Evolutionary conservation across 2,113 vertebrate species (phyloP), one percentile per base, ranked within the genome.

Genomic region (Corythornis vintsioides): DNA sequence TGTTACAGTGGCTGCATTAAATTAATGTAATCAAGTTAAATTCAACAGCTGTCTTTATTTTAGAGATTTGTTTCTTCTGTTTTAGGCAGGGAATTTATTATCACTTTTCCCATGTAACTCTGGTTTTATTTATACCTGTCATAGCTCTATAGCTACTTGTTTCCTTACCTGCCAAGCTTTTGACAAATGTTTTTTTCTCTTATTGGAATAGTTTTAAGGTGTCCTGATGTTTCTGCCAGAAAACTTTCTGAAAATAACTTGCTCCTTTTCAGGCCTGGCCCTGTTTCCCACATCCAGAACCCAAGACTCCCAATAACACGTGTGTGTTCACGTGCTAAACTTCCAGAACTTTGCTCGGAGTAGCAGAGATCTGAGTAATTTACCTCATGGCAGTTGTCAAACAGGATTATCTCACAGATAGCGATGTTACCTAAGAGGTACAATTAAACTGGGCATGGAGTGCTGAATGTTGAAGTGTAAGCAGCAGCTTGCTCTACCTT

Each of bases 301-400:
- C 7, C 25, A 29, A 81, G 38, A 13, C 15, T 74, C 0, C 0
- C 31, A 7, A 15, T 60, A 42, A 15, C n/a, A 12, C 1, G 0
- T 38, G 15, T 87, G 12, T 16, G 26, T 50, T 45, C 31, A 76
- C 45, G 24, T 59, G 59, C 55, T 76, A 10, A 33, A 43, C 59
- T 56, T 71, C 15, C 8, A 35, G 80, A 86, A 81, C 92, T 95
- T 95, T 94, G 80, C 57, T 96, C 92, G 35, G 48, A 77, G 45
- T 35, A 78, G 71, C 63, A 65, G 74, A 65, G 53, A 45, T 11
- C 59, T 8, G 10, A 69, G 59, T 73, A 45, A 75, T 31, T 84
- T 92, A 88, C 84, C 77, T 94, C 45, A 45, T 56, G 53, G 40
- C 63, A 15, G 7, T 92, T 66, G n/a, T 69, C 55, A 84, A 47